These are phyloP conservation scores for Deroptyus accipitrinus DNA, from an alignment of 2,113 vertebrate genomes.

Conservation along the genomic window DNA sequence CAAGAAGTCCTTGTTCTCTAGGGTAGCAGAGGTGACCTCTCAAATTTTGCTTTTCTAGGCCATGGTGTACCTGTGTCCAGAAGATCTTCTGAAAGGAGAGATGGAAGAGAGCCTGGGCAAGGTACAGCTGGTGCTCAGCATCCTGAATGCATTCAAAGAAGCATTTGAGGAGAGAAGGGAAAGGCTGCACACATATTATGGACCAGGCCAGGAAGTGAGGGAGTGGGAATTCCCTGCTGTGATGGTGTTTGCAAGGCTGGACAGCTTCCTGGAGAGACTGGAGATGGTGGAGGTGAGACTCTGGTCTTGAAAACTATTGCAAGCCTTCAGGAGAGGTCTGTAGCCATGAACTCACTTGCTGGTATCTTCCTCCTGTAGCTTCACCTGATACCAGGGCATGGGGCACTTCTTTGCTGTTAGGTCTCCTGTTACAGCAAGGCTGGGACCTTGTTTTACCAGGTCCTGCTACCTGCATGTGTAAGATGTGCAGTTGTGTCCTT, in stretches of 20 bases:
- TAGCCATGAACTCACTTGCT: not conserved
- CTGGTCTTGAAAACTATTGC: not conserved
- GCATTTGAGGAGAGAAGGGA: slow-evolving; percentile 75
- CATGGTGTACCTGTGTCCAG: slow-evolving; percentile 77
- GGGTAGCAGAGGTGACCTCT: not conserved
- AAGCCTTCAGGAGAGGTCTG: not conserved
- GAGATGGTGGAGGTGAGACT: slow-evolving; percentile 77
- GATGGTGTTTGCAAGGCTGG: slow-evolving; percentile 81
- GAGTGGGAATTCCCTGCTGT: slow-evolving; percentile 82
- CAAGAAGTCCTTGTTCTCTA: accelerated
- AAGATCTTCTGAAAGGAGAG: slow-evolving; percentile 89
- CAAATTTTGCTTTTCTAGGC: slow-evolving; percentile 71
- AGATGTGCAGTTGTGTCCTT: not conserved
- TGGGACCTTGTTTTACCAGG: not conserved
- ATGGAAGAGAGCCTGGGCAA: slow-evolving; percentile 80
- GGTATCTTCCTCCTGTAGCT: not conserved
- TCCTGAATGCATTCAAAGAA: slow-evolving; percentile 78
- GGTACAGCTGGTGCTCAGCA: slow-evolving; percentile 73
- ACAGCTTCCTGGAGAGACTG: slow-evolving; percentile 81
- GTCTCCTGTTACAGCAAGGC: too few relatives aligned
- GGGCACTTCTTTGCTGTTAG: not conserved
- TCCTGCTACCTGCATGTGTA: not conserved
- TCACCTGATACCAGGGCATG: not conserved
- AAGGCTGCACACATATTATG: slow-evolving; percentile 77
- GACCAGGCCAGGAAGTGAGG: slow-evolving; percentile 67